Conservation (phyloP, 2,888 invertebrate genomes). For the Athalia cordata region DNA sequence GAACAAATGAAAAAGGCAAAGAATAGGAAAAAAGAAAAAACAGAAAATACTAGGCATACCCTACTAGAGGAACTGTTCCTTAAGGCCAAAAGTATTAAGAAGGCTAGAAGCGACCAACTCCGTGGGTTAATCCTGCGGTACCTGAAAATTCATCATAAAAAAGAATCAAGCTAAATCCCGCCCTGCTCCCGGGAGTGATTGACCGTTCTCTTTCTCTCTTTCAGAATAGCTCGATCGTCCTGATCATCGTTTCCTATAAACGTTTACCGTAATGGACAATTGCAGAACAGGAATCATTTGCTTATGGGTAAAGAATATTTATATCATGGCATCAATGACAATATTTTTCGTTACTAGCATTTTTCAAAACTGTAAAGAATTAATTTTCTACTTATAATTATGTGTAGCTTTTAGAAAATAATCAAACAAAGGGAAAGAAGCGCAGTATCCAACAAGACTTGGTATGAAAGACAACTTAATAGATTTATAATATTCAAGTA, state of each 20-base stretch:
- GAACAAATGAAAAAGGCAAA: neutral
- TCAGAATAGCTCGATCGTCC: neutral
- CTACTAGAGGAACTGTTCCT: conserved; percentile 9
- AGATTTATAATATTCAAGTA: too few relatives aligned
- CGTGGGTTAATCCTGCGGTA: conserved; percentile 22
- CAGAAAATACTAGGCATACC: conserved; percentile 16
- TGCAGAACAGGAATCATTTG: neutral
- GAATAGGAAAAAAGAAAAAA: conserved; percentile 10
- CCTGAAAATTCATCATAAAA: conserved; percentile 29
- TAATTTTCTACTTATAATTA: neutral
- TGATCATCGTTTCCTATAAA: neutral
- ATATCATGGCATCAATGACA: neutral
- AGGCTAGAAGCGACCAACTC: conserved; percentile 16
- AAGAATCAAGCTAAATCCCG: conserved; percentile 6
- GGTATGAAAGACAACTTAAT: too few relatives aligned
- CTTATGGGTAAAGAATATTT: neutral
- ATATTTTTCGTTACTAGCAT: neutral
- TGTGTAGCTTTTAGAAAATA: neutral
- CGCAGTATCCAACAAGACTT: neutral
- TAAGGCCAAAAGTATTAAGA: conserved; percentile 7
- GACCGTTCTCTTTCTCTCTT: neutral
- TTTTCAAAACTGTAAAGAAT: conserved; percentile 28
- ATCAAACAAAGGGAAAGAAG: too few relatives aligned
- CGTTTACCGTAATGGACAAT: neutral
- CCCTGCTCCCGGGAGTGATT: conserved; percentile 22